A percentile compares a stretch with the other conserved stretches of the same genome.
phyloP scores from a whole-genome alignment of 2,888 invertebrate species.

The Drosophila colorata region DNA sequence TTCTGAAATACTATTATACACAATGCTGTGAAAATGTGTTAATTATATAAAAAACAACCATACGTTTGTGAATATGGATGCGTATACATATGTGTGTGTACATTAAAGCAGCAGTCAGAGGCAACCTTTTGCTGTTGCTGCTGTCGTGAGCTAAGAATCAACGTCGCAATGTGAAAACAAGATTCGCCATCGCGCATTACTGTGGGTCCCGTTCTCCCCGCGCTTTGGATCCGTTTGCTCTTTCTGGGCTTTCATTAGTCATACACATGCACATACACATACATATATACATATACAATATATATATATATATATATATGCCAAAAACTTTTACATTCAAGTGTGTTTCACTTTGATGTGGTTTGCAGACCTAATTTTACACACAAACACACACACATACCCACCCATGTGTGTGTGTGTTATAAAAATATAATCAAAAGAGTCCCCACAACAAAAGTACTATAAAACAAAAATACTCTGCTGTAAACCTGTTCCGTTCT shows the following conservation, averaged over 20 bases:
- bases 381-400: conserved; percentile 2
- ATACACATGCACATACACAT: conserved; percentile 26
- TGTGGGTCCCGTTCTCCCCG: conserved; percentile 14
- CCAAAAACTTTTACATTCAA: conserved; percentile 26
- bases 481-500: conserved; percentile 40
- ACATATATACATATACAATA: background rate
- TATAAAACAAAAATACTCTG: conserved; percentile 11
- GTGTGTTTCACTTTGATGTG: background rate
- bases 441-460: background rate
- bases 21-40: conserved; percentile 67
- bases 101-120: conserved; percentile 52
- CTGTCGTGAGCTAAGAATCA: conserved; percentile 64
- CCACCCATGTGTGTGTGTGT: background rate
- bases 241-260: conserved; percentile 60
- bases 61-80: conserved; percentile 5
- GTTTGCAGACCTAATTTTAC: conserved; percentile 17
- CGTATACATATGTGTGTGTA: conserved; percentile 11
- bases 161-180: conserved; percentile 63
- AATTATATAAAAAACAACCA: conserved; percentile 69
- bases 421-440: conserved; percentile 7
- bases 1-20: conserved; percentile 35
- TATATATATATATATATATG: background rate
- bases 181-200: conserved; percentile 59
- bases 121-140: conserved; percentile 37
- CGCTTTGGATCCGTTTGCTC: conserved; percentile 34